Evolutionary conservation across 2,797 vertebrate genomes (phyloP).

Genomic region (Platyrinchus mystaceus): DNA sequence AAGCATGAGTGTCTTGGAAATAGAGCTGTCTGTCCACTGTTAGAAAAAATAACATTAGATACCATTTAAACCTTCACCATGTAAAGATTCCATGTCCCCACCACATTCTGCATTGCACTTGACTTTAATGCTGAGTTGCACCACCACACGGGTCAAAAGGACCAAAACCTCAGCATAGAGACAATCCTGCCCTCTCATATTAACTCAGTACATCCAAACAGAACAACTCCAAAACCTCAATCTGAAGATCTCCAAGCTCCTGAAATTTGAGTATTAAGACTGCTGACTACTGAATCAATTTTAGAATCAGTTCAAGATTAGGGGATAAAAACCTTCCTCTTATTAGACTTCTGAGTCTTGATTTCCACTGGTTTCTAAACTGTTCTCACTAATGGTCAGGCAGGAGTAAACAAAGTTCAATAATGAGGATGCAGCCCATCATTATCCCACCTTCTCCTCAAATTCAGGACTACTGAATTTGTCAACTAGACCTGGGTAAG

Average conservation of each 20-base stretch:
- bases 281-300: background rate
- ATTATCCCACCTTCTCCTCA: background rate
- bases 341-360: background rate
- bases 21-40: constrained; percentile 91
- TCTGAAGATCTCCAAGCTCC: background rate
- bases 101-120: background rate
- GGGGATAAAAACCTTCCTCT: background rate
- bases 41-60: constrained; percentile 21
- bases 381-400: background rate
- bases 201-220: background rate
- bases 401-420: background rate
- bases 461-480: background rate
- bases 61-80: background rate
- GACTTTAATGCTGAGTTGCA: background rate
- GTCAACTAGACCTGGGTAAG: background rate
- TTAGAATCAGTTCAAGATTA: background rate
- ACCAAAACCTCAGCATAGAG: background rate
- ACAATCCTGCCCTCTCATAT: background rate
- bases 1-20: constrained; percentile 91
- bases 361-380: background rate
- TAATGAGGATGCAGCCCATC: background rate
- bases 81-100: background rate
- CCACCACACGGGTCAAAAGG: background rate
- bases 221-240: background rate
- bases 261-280: background rate